Percentiles rank a stretch among this genome's conserved stretches.
Conservation (phyloP, 2,113 vertebrate genomes). For the Zosterops pallidus region DNA sequence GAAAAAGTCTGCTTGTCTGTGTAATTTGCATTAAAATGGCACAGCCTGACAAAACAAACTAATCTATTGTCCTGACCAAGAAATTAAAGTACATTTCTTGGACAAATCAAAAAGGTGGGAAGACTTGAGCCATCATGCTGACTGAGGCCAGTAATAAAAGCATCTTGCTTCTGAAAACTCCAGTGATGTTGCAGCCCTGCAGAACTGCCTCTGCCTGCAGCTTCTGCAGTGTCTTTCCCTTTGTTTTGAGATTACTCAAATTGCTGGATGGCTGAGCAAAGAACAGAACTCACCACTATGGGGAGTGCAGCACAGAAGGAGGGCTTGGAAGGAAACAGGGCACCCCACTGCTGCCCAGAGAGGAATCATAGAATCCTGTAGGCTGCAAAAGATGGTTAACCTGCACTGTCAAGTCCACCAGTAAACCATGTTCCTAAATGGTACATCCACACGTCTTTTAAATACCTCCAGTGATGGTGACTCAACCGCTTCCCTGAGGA, state of each 20-base stretch:
- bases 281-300: accelerated
- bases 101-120: background rate
- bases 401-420: background rate
- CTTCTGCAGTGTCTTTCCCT: too few species aligned
- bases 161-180: background rate
- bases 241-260: background rate
- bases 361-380: background rate
- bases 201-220: background rate
- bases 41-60: background rate
- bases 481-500: too few species aligned
- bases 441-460: background rate
- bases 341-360: background rate
- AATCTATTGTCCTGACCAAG: background rate
- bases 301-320: background rate
- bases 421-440: background rate
- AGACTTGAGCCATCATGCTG: background rate
- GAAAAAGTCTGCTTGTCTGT: background rate
- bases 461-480: background rate
- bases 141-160: background rate
- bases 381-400: background rate
- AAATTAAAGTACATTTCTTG: background rate
- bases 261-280: background rate
- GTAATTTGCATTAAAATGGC: background rate
- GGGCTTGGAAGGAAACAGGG: background rate
- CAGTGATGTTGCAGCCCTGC: background rate